Evolutionary conservation across 2,113 vertebrate genomes (phyloP), one percentile per base, ranked within the genome.

Genomic region (Hepsetus odoe): DNA sequence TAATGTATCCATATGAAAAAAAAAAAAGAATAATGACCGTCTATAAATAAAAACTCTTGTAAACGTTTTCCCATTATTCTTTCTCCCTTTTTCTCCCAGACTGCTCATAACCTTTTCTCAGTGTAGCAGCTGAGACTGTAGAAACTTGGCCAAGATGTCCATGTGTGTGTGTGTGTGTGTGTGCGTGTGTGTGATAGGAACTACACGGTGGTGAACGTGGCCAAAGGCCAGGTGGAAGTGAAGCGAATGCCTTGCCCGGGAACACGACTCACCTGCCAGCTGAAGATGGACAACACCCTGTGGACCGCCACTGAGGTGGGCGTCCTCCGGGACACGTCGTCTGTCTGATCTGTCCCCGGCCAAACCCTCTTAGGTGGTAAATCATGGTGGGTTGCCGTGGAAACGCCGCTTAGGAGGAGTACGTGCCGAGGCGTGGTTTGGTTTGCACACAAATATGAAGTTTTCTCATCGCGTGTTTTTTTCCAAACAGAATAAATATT

Each of bases 271-370:
- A 96, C 93, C 92, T 96, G 95, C 77, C 97, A 97, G 24, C 85
- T 98, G 75, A 98, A 97, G 88, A 89, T 96, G 69, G 94, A 94
- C 71, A 96, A 90, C 83, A 89, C 92, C 0, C 90, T 99, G 53
- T 99, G 97, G 98, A 94, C 93, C 0, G 95, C 97, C 58, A 98
- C 97, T 0, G 95, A 99, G 96, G 97, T 99, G 33, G 1, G 78
- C 22, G 10, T 67, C 18, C 20, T 65, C 13, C 38, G 71, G 72
- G 64, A 56, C 40, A 32, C n/a, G 64, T 20, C 16, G 28, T 26
- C 55, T 28, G 24, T 26, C 20, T 44, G 40, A 42, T 42, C 40
- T 42, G 8, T 12, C 40, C 40, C 14, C 18, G 7, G 14, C n/a
- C 30, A 28, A 35, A 24, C 32, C 74, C 35, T 12, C 49, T 26